Percentiles rank a stretch among this genome's conserved stretches.
Conservation (phyloP, 1,140 invertebrate species). For the Planococcus citri region DNA sequence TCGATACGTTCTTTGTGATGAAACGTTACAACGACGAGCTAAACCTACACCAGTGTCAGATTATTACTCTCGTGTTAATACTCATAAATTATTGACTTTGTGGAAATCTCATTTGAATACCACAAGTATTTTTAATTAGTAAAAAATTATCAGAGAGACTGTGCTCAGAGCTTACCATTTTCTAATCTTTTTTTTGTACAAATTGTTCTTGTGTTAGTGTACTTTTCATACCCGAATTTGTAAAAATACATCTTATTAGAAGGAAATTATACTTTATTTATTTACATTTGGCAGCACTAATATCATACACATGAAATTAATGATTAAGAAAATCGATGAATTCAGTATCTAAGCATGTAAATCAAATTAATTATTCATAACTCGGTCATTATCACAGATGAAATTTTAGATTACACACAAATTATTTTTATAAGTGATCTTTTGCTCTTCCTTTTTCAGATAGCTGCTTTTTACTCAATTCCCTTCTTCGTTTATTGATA, state of each 20-base stretch:
- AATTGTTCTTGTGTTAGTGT: neutral
- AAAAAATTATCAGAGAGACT: neutral
- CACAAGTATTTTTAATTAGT: neutral
- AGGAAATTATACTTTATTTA: too few relatives aligned
- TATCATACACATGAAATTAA: too few relatives aligned
- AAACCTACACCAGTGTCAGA: neutral
- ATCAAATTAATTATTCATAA: too few relatives aligned
- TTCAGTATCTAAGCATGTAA: too few relatives aligned
- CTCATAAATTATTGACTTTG: neutral
- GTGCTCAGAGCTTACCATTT: neutral
- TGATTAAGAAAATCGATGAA: too few relatives aligned
- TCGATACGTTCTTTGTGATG: neutral
- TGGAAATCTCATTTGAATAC: slow-evolving; percentile 4
- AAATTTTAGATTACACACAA: too few relatives aligned
- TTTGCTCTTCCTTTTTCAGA: slow-evolving; percentile 22
- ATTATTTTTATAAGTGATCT: neutral
- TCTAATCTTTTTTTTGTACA: neutral
- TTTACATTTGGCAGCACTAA: too few relatives aligned
- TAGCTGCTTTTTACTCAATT: slow-evolving; percentile 38
- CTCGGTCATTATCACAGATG: too few relatives aligned
- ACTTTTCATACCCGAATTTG: neutral
- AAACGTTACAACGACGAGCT: neutral
- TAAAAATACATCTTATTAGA: too few relatives aligned
- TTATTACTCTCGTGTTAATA: neutral
- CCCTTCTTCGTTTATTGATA: slow-evolving; percentile 77